Conservation (phyloP, 2,113 vertebrate species). For the Notarius quadriscutis region DNA sequence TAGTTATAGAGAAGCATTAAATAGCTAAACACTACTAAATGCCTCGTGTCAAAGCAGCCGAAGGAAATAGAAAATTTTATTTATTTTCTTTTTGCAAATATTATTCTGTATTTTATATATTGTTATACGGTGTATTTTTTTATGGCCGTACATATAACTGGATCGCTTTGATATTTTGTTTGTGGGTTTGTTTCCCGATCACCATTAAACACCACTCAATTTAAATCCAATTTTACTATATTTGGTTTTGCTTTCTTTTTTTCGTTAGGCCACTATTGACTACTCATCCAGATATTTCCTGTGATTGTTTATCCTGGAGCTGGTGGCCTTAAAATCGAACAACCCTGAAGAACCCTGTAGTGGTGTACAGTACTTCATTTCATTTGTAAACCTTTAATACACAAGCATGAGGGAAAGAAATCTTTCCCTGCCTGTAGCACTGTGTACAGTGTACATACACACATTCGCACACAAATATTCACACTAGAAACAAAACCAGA, state of each 20-base stretch:
- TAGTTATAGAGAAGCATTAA: not conserved
- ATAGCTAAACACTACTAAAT: not conserved
- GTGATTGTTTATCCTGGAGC: not conserved
- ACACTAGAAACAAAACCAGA: not conserved
- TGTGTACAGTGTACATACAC: not conserved
- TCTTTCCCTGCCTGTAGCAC: slow-evolving; percentile 21
- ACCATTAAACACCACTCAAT: not conserved
- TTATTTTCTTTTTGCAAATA: not conserved
- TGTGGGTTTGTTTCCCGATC: not conserved
- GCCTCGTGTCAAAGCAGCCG: not conserved
- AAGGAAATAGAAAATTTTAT: not conserved
- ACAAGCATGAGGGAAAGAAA: slow-evolving; percentile 15
- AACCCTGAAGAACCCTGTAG: slow-evolving; percentile 8
- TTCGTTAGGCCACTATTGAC: not conserved
- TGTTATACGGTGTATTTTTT: not conserved
- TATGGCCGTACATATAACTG: not conserved
- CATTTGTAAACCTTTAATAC: slow-evolving; percentile 15
- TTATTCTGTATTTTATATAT: not conserved
- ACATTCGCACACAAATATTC: not conserved
- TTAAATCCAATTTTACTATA: not conserved
- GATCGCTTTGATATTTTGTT: not conserved
- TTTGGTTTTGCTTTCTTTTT: not conserved
- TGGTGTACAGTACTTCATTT: not conserved
- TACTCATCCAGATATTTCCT: not conserved
- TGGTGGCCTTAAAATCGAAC: slow-evolving; percentile 1